Evolutionary conservation across 1,140 invertebrate genomes (phyloP).

Genomic region (Gonioctena quinquepunctata): DNA sequence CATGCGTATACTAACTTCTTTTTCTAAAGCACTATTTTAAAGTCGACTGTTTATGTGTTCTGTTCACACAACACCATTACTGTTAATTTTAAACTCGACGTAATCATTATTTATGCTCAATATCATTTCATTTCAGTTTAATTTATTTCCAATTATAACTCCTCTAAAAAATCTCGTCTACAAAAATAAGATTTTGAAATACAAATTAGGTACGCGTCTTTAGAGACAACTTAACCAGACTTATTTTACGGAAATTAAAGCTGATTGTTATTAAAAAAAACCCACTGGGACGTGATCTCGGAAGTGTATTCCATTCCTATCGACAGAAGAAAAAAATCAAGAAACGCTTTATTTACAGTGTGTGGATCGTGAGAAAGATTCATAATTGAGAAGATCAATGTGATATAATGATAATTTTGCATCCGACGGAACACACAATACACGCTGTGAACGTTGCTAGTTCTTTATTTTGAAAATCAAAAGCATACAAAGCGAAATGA

Average conservation of each 20-base stretch:
- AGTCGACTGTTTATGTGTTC: not conserved
- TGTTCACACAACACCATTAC: slow-evolving; percentile 3
- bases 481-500: too few relatives aligned
- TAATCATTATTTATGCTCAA: slow-evolving; percentile 12
- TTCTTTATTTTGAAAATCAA: too few relatives aligned
- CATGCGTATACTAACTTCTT: slow-evolving; percentile 23
- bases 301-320: not conserved
- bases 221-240: slow-evolving; percentile 13
- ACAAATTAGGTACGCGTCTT: slow-evolving; percentile 24
- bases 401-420: too few relatives aligned
- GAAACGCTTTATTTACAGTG: not conserved
- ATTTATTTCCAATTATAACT: slow-evolving; percentile 17
- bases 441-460: too few relatives aligned
- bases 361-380: too few relatives aligned
- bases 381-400: too few relatives aligned
- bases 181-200: slow-evolving; percentile 19
- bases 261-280: slow-evolving; percentile 17
- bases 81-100: slow-evolving; percentile 11
- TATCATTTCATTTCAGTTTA: slow-evolving; percentile 11
- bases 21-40: slow-evolving; percentile 3
- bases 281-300: not conserved
- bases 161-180: slow-evolving; percentile 4
- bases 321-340: not conserved
- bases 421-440: too few relatives aligned
- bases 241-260: slow-evolving; percentile 24